A percentile compares a stretch with the other conserved stretches of the same genome.
Evolutionary conservation across 2,797 vertebrate genomes (phyloP).

Genomic region (Fringilla coelebs): DNA sequence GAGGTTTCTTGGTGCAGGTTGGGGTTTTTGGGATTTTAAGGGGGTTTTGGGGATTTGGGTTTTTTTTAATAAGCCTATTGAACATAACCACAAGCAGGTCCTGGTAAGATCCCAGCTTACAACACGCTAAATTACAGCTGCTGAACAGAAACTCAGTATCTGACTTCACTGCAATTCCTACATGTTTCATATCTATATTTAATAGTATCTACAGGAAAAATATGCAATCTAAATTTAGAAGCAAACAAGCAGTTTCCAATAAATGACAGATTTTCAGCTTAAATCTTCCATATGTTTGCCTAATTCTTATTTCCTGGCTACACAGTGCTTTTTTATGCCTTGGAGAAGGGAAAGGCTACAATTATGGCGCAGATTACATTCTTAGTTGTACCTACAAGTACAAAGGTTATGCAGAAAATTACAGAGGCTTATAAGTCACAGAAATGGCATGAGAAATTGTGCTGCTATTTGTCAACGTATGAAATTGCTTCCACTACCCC

Average conservation of each 20-base stretch:
- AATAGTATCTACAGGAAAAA: not conserved
- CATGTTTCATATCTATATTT: not conserved
- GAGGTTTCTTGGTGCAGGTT: rapidly evolving
- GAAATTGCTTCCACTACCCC: not conserved
- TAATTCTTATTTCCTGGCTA: not conserved
- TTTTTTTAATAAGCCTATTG: not conserved
- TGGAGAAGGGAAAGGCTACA: not conserved
- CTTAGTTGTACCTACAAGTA: not conserved
- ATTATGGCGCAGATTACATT: not conserved
- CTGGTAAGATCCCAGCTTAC: not conserved
- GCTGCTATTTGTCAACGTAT: not conserved
- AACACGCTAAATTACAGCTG: not conserved
- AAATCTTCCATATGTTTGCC: not conserved
- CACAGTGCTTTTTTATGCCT: not conserved
- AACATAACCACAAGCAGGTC: not conserved
- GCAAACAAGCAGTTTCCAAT: not conserved
- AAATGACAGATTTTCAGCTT: not conserved
- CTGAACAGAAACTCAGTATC: not conserved
- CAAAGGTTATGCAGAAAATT: not conserved
- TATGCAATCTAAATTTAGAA: not conserved
- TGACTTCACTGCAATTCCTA: not conserved
- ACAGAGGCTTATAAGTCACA: not conserved
- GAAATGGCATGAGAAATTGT: not conserved
- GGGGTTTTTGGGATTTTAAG: not conserved
- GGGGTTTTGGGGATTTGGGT: rapidly evolving